phyloP scores from a whole-genome alignment of 2,113 vertebrate species.

The Rhinopithecus roxellana region DNA sequence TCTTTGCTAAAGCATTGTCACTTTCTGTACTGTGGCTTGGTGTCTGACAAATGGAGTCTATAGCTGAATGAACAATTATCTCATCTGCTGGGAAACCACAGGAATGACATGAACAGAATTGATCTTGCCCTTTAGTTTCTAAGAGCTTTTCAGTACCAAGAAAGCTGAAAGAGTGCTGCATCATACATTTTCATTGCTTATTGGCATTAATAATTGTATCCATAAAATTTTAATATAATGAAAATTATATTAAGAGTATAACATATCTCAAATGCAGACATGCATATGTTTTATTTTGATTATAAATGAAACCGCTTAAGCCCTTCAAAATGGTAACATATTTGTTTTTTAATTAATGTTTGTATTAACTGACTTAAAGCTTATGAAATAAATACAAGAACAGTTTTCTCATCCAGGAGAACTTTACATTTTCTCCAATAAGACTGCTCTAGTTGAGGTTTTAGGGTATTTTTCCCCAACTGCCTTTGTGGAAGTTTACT shows the following conservation, averaged over 20 bases:
- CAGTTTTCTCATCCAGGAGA: neutral
- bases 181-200: neutral
- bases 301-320: neutral
- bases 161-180: neutral
- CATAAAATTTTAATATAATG: neutral
- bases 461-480: neutral
- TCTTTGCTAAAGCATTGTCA: neutral
- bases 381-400: neutral
- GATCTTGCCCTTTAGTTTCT: neutral
- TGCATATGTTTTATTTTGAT: neutral
- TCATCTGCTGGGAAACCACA: neutral
- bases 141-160: neutral
- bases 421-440: neutral
- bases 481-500: neutral
- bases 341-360: neutral
- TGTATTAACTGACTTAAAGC: neutral
- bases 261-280: neutral
- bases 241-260: neutral
- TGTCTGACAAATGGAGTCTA: neutral
- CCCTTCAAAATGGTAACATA: neutral
- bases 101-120: neutral
- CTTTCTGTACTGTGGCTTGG: neutral
- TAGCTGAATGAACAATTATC: neutral
- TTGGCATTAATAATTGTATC: neutral
- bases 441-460: neutral